phyloP scores from a whole-genome alignment of 1,140 invertebrate genomes.

The Amphibalanus amphitrite region DNA sequence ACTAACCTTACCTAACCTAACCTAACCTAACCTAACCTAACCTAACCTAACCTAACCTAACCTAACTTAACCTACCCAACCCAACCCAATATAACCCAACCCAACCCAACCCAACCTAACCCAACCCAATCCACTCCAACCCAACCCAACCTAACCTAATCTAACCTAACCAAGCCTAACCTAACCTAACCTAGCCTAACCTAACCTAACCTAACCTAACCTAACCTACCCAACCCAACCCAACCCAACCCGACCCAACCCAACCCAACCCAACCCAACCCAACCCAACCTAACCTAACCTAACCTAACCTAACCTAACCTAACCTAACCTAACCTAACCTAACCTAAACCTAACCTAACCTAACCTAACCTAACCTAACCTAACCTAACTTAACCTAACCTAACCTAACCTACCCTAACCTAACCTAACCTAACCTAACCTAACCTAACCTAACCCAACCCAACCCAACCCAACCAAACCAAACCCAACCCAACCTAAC shows the following conservation, averaged over 20 bases:
- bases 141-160: too few relatives aligned
- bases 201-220: too few relatives aligned
- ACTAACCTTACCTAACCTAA: not conserved
- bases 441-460: slow-evolving; percentile 15
- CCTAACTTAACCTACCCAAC: slow-evolving; percentile 16
- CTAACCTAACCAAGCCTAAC: too few relatives aligned
- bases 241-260: slow-evolving; percentile 16
- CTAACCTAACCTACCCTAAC: too few relatives aligned
- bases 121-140: too few relatives aligned
- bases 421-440: slow-evolving; percentile 12
- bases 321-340: slow-evolving; percentile 15
- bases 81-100: too few relatives aligned
- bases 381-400: too few relatives aligned
- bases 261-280: slow-evolving; percentile 14
- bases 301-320: slow-evolving; percentile 17
- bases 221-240: too few relatives aligned
- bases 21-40: slow-evolving; percentile 3
- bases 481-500: too few relatives aligned
- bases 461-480: too few relatives aligned
- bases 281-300: slow-evolving; percentile 13
- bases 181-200: slow-evolving; percentile 17
- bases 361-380: slow-evolving; percentile 15
- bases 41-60: slow-evolving; percentile 18
- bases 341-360: too few relatives aligned
- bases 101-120: too few relatives aligned